Evolutionary conservation across 1,140 invertebrate genomes (phyloP), one percentile per base, ranked within the genome.

Genomic region (Trichonephila clavata): DNA sequence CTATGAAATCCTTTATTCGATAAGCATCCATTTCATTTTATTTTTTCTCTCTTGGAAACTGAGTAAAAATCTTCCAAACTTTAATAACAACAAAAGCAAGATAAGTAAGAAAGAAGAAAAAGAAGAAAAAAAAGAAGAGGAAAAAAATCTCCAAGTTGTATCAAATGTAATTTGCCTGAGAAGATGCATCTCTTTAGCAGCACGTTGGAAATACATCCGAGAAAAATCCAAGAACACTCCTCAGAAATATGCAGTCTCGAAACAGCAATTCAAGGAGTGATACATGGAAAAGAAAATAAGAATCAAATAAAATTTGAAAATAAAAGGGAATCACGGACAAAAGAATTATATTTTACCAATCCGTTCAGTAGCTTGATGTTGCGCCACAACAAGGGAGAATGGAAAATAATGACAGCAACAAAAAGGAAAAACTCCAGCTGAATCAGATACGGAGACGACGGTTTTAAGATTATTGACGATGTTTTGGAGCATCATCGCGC

Each of bases 391-490:
- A 86, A 57, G 60, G 20, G 59, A 50, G 50, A 50, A 50, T 13
- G 77, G 39, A 21, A 63, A 92, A 92, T 92, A 92, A 92, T 84
- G 81, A 92, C 59, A 24, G 65, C 27, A 68, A 65, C n/a, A 80
- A 63, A 80, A 63, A 80, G 57, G 65, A 32, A 84, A 65, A 60
- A 32, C 13, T 92, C 1, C 27, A 21, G 83, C 68, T 59, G 63
- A 86, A 87, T 87, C 71, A 80, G 84, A 93, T 80, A 24, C 32
- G 77, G 91, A 68, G 65, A 88, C 83, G 92, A 61, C 81, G 61
- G 68, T 93, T 93, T 93, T 93, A 93, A 88, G 92, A 93, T 93
- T 93, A 93, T 93, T 87, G 92, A 88, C 84, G 92, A 87, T 93
- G 92, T 93, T 93, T 93, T 80, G 92, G 68, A 93, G 84, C 84